Base-by-base conservation (phyloP, 2,797 vertebrate genomes). In the Anguilla pacifica region DNA sequence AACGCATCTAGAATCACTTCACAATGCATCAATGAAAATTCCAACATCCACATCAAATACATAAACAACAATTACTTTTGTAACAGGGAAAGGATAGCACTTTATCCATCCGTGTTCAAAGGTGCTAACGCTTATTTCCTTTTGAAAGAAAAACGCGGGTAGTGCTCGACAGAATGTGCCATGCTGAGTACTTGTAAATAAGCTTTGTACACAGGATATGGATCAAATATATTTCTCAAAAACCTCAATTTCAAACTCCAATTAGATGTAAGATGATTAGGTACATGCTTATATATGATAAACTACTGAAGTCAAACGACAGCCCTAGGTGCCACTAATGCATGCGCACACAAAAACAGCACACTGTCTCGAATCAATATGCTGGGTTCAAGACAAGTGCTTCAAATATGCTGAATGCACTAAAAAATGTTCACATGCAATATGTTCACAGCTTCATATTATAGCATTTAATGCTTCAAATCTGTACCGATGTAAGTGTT, bases 191-290 rank as follows among this genome's bases (percentile, higher is more conserved):
- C 35, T 39, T 74, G 11, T 17, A 35, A 74, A 74, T 74, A 74
- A 39, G 70, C 31, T 31, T 15, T 39, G 31, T 39, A 3, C 28
- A 11, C 43, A 43, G n/a, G 31, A 3, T 13, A 35, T 19, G 0
- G 35, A 77, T 13, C 72, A 13, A 5, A 43, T 17, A 13, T 11
- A 43, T 39, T 77, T 77, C 72, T 19, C 3, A 4, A 43, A 43
- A 77, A 43, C 74, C 74, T 13, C 67, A 72, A 70, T 28, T 28
- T 70, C 64, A 74, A 77, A 35, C 74, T 77, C 74, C 35, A 77
- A 43, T 77, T 43, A 77, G 13, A 77, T 43, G 15, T 7, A 77
- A 31, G 35, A 35, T 35, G 70, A 35, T 74, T 43, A 77, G 3
- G 57, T 59, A 59, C 13, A 15, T 59, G 13, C 15, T 17, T 19